A percentile compares a stretch with the other conserved stretches of the same genome.
Conservation (phyloP, 2,797 vertebrate genomes). For the Tapirus indicus region DNA sequence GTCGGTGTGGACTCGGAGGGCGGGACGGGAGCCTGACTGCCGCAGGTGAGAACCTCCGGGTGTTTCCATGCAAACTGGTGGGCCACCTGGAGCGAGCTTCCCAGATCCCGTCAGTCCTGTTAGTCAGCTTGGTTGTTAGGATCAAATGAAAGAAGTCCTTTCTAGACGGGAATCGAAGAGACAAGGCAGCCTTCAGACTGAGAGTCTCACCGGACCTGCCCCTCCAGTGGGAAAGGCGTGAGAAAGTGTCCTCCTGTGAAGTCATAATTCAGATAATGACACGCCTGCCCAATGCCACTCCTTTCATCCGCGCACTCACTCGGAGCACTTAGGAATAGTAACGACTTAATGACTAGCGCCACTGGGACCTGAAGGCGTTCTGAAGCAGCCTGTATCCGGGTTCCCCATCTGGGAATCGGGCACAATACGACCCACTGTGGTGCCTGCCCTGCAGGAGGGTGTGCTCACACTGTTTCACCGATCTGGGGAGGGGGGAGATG, state of each 20-base stretch:
- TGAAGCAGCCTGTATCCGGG: neutral
- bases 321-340: neutral
- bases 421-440: neutral
- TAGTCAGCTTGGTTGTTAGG: neutral
- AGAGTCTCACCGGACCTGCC: neutral
- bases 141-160: neutral
- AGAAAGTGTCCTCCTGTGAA: neutral
- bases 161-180: neutral
- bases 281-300: accelerated
- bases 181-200: neutral
- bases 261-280: neutral
- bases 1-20: neutral
- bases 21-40: neutral
- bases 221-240: accelerated
- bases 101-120: accelerated
- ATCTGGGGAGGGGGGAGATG: neutral
- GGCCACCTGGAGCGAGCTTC: neutral
- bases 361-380: neutral
- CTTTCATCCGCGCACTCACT: slow-evolving; percentile 20
- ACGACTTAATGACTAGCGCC: neutral
- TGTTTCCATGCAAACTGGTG: neutral
- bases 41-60: neutral
- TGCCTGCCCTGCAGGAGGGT: neutral
- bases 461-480: neutral
- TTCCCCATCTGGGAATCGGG: neutral